phyloP scores from a whole-genome alignment of 2,888 invertebrate species.

The Tetranychus truncatus region DNA sequence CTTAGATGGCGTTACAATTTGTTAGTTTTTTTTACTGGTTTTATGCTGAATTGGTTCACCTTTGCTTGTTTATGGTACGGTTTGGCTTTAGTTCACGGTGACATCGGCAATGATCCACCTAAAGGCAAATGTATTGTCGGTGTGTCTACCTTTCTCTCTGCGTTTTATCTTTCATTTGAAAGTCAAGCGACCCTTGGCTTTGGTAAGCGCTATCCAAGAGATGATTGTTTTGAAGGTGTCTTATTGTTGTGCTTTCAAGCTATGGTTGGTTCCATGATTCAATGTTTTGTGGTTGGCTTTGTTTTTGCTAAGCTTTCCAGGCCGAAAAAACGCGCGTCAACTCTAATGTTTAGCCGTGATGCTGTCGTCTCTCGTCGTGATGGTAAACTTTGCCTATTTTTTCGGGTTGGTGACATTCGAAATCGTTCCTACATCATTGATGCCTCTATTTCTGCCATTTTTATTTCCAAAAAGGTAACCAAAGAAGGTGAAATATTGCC shows the following conservation, averaged over 20 bases:
- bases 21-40: neutral
- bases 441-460: slow-evolving; percentile 81
- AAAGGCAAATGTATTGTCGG: slow-evolving; percentile 58
- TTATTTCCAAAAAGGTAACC: slow-evolving; percentile 57
- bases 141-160: slow-evolving; percentile 70
- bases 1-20: slow-evolving; percentile 30
- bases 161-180: slow-evolving; percentile 86
- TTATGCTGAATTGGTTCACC: slow-evolving; percentile 8
- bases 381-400: slow-evolving; percentile 75
- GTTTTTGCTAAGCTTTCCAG: slow-evolving; percentile 85
- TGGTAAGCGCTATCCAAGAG: slow-evolving; percentile 63
- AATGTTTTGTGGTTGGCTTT: slow-evolving; percentile 62
- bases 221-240: slow-evolving; percentile 79
- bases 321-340: slow-evolving; percentile 88
- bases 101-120: slow-evolving; percentile 45
- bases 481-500: slow-evolving; percentile 76
- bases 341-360: slow-evolving; percentile 74
- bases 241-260: slow-evolving; percentile 79
- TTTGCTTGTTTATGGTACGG: slow-evolving; percentile 60
- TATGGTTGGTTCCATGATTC: slow-evolving; percentile 60
- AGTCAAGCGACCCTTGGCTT: slow-evolving; percentile 88
- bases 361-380: slow-evolving; percentile 82
- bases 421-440: slow-evolving; percentile 83
- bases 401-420: slow-evolving; percentile 88
- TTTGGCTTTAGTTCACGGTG: slow-evolving; percentile 78